Evolutionary conservation across 2,888 invertebrate species (phyloP), one percentile per base, ranked within the genome.

Genomic region (Yponomeuta plumbellus): DNA sequence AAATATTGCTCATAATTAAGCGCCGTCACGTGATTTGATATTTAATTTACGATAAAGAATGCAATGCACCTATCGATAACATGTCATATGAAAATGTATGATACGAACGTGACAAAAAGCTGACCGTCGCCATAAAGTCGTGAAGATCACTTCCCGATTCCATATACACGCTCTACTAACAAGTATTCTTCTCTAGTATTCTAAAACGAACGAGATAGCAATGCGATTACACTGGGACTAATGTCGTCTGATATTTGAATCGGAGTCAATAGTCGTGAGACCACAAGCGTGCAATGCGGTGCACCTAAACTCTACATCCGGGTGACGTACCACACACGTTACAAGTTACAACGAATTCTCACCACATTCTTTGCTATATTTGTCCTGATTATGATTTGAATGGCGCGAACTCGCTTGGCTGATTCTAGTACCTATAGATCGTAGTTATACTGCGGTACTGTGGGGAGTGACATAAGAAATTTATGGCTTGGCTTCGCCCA

Each of bases 331-430:
- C 72, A 68, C 71, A 69, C 69, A 72, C 75, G 71, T 70, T n/a
- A n/a, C n/a, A 5, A 71, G 73, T 75, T 74, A 77, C 76, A 71
- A 73, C 75, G 75, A 80, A 77, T 76, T 75, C 75, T 77, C 73
- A 68, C 71, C 68, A 76, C 79, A 84, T 80, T 74, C 80, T 75
- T 71, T 69, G 66, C 75, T 74, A 75, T 74, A 76, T 77, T 71
- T 70, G 76, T 71, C 71, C 66, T 17, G 13, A 52, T 52, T 17
- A 52, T 2, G 3, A 13, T 11, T 0, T 44, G 2, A 44, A 17
- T 1, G 17, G 5, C 8, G 34, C 34, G 34, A 34, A 34, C 8
- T 34, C 8, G 34, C 34, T 6, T 34, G 34, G 8, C 8, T 34
- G 8, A 34, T 34, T 34, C 34, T 34, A 34, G 6, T 26, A 26